phyloP scores from a whole-genome alignment of 2,797 vertebrate genomes.

The Ceyx erithaca region DNA sequence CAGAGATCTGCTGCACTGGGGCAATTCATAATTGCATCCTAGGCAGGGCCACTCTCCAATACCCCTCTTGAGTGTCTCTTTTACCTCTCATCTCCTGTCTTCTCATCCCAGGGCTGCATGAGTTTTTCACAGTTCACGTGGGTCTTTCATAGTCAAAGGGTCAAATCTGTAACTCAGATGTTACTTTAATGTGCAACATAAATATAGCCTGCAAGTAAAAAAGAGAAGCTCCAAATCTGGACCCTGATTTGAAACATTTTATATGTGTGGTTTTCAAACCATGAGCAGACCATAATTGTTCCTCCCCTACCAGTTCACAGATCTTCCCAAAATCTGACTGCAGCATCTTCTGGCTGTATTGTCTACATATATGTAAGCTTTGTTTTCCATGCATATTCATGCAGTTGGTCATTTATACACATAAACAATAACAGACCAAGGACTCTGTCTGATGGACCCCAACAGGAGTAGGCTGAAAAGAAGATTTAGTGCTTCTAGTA shows the following conservation, averaged over 20 bases:
- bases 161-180: neutral
- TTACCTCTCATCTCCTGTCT: neutral
- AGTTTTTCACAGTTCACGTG: neutral
- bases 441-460: conserved; percentile 45
- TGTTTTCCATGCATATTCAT: conserved; percentile 22
- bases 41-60: neutral
- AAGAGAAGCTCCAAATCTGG: neutral
- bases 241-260: neutral
- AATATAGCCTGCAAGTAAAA: neutral
- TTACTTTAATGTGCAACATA: neutral
- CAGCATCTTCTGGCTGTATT: neutral
- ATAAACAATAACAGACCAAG: conserved; percentile 61
- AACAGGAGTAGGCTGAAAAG: conserved; percentile 60
- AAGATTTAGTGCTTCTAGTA: conserved; percentile 56
- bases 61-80: neutral
- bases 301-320: neutral
- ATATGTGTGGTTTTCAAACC: neutral
- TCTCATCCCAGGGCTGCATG: neutral
- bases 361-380: conserved; percentile 35
- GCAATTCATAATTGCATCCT: neutral
- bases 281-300: neutral
- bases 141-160: neutral
- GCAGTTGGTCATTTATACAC: conserved; percentile 28
- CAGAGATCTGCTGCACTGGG: neutral
- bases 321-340: neutral